These are phyloP conservation scores for Hylomyscus alleni DNA, from an alignment of 2,797 vertebrate genomes.

Conservation along the genomic window DNA sequence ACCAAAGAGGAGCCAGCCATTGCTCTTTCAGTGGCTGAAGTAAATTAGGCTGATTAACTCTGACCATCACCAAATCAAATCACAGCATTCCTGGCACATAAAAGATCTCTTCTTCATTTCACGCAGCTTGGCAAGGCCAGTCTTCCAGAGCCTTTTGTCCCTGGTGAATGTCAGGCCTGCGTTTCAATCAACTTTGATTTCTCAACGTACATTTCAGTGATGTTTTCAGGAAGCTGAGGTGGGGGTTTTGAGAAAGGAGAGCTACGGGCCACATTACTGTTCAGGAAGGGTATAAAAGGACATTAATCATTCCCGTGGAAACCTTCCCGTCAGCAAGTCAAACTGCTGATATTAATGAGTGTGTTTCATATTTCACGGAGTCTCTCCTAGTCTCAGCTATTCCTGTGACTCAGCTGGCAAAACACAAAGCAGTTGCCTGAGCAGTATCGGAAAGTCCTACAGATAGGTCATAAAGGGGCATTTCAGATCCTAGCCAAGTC, in stretches of 20 bases:
- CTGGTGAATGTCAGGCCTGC: constrained; percentile 82
- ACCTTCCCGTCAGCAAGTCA: constrained; percentile 87
- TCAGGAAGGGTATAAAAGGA: constrained; percentile 85
- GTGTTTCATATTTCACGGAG: constrained; percentile 85
- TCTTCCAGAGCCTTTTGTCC: constrained; percentile 74
- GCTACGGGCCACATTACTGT: constrained; percentile 73
- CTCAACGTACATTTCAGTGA: constrained; percentile 86
- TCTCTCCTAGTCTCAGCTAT: constrained; percentile 84
- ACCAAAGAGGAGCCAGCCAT: constrained; percentile 52
- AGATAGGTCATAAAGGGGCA: constrained; percentile 73
- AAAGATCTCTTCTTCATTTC: constrained; percentile 75
- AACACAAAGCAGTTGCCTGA: constrained; percentile 76
- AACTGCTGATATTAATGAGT: constrained; percentile 85
- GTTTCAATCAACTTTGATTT: constrained; percentile 87
- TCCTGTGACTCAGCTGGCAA: constrained; percentile 82
- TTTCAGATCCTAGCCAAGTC: constrained; percentile 24
- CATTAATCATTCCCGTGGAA: constrained; percentile 87
- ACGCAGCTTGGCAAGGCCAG: constrained; percentile 68
- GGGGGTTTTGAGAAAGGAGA: constrained; percentile 70
- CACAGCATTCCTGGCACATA: constrained; percentile 72
- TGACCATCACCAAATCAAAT: constrained; percentile 75
- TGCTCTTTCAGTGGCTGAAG: constrained; percentile 74
- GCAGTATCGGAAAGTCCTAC: constrained; percentile 61
- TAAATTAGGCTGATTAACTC: constrained; percentile 80
- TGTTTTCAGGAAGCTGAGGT: constrained; percentile 83